Base-by-base conservation (phyloP, 2,113 vertebrate genomes). In the Dascyllus trimaculatus region DNA sequence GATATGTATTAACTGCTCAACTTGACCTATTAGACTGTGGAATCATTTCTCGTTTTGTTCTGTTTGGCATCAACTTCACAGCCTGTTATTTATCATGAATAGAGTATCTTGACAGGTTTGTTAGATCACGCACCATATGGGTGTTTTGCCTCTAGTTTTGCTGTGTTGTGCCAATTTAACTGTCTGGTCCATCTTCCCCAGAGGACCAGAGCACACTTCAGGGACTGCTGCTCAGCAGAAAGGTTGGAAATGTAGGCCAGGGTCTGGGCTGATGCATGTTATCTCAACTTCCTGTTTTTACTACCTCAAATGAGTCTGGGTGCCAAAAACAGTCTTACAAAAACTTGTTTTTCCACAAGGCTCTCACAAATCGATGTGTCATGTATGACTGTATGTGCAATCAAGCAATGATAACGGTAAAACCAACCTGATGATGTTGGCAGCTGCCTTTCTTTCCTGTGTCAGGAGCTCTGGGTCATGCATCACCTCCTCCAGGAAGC, bases 401-500 rank as follows among this genome's bases (percentile, higher is more conserved):
- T 70, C 22, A 63, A 68, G 54, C 14, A 0, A 10, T 40, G 45
- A 65, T 46, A 71, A 75, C 38, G 0, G 40, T 8, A 66, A 69
- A 66, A 71, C 64, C 13, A 73, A 97, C 98, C 97, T 96, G 63
- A 98, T 96, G 71, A 99, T 99, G 93, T 99, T 99, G 88, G 97
- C 97, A 0, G 98, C 98, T 0, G 98, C 98, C 79, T 99, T 99
- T 87, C 98, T 95, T 89, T 99, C 98, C 88, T 99, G 98, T 5
- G 97, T 98, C 78, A 99, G 93, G 19, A 99, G 96, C 90, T 99
- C 98, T 0, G 98, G 97, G 56, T 99, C 98, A 0, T 97, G 98
- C 84, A 98, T 97, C 19, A 99, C 97, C 88, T 99, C 98, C 88
- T 99, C 98, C 90, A 99, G 93, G 86, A 99, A 99, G 80, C 94